phyloP scores from a whole-genome alignment of 2,888 invertebrate genomes.

The Aquatica leii region DNA sequence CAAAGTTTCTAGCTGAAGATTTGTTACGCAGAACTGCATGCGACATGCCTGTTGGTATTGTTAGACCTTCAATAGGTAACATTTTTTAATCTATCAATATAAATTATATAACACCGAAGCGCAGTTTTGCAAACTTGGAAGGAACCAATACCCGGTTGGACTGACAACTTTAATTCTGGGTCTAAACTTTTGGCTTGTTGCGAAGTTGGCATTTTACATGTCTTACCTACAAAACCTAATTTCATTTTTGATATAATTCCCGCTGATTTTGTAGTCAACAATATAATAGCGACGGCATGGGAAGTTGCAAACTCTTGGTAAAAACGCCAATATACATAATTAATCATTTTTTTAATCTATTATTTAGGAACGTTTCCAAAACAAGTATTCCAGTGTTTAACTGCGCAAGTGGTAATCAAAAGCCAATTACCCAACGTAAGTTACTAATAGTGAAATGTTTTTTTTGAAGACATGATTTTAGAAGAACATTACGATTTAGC shows the following conservation, averaged over 20 bases:
- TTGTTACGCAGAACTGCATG: neutral
- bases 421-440: too few relatives aligned
- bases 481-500: too few relatives aligned
- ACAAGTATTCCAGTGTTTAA: too few relatives aligned
- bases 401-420: too few relatives aligned
- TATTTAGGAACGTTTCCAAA: too few relatives aligned
- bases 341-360: too few relatives aligned
- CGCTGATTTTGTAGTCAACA: conserved; percentile 14
- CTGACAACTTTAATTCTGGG: neutral
- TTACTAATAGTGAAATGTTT: too few relatives aligned
- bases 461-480: too few relatives aligned
- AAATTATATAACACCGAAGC: too few relatives aligned
- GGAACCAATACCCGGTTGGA: conserved; percentile 14
- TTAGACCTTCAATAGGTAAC: neutral
- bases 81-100: too few relatives aligned
- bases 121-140: neutral
- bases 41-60: neutral
- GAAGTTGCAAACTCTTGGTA: neutral
- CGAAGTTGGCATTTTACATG: neutral
- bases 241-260: neutral
- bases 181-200: neutral
- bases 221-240: neutral
- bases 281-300: conserved; percentile 13
- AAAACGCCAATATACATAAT: too few relatives aligned
- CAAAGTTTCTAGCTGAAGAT: neutral